phyloP scores from a whole-genome alignment of 1,140 invertebrate genomes.

The Berghia stephanieae region DNA sequence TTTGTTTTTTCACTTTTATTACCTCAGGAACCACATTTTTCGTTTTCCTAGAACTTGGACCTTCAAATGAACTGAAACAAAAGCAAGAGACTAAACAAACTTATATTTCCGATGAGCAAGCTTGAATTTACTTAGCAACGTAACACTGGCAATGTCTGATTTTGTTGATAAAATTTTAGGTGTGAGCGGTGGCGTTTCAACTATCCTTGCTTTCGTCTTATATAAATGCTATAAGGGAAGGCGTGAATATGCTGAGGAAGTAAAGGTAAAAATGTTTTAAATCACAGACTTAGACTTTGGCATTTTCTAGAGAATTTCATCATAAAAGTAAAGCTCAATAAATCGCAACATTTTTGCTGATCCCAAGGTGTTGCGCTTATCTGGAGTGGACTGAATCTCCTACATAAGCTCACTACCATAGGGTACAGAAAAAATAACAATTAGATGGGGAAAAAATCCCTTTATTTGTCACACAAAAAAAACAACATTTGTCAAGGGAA shows the following conservation, averaged over 20 bases:
- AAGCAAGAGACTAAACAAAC: slow-evolving; percentile 5
- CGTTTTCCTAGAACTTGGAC: too few species aligned
- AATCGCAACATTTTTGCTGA: too few species aligned
- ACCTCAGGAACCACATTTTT: background rate
- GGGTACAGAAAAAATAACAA: background rate
- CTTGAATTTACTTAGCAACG: background rate
- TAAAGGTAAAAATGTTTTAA: slow-evolving; percentile 34
- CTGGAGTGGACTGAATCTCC: too few species aligned
- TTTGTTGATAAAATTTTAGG: slow-evolving; percentile 22
- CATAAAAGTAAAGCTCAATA: too few species aligned
- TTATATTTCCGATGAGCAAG: background rate
- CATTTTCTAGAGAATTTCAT: too few species aligned
- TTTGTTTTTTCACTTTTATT: background rate
- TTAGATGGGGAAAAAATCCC: background rate
- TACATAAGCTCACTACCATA: background rate
- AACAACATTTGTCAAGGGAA: background rate
- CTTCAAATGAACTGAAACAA: too few species aligned
- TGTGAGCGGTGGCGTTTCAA: slow-evolving; percentile 11
- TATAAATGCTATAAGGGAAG: slow-evolving; percentile 37
- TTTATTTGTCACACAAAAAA: background rate
- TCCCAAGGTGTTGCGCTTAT: too few species aligned
- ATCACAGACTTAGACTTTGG: too few species aligned
- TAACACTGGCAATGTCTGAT: slow-evolving; percentile 16
- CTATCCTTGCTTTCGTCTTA: slow-evolving; percentile 33
- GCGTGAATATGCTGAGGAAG: slow-evolving; percentile 31